A percentile compares a stretch with the other conserved stretches of the same genome.
Evolutionary conservation across 2,888 invertebrate genomes (phyloP).

Genomic region (Globia sparganii): DNA sequence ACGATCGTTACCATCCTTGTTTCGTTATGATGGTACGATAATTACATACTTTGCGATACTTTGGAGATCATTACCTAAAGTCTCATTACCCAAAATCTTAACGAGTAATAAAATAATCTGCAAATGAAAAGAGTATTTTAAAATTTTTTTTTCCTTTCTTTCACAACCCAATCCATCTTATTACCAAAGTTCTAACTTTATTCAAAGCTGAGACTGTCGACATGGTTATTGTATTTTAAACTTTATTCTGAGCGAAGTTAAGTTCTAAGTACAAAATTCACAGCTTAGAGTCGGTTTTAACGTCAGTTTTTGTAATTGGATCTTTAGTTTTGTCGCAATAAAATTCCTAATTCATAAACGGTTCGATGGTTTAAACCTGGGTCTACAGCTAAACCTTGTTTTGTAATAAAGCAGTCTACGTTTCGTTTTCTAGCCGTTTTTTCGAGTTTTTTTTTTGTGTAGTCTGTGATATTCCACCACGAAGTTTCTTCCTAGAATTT

Average conservation of each 20-base stretch:
- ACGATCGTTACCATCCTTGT: conserved; percentile 50
- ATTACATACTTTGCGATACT: conserved; percentile 47
- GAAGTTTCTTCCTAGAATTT: background rate
- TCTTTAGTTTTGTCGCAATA: background rate
- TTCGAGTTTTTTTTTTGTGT: background rate
- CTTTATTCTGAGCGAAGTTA: background rate
- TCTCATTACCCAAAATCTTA: background rate
- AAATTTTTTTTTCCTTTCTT: background rate
- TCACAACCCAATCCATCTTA: background rate
- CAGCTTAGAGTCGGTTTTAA: background rate
- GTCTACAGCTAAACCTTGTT: background rate
- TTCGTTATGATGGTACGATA: conserved; percentile 37
- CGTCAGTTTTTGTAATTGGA: background rate
- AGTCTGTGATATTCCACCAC: too few relatives aligned
- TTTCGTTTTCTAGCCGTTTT: background rate
- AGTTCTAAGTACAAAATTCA: background rate
- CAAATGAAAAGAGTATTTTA: background rate
- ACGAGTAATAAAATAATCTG: conserved; percentile 15
- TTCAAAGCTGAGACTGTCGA: too few relatives aligned
- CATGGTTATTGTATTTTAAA: background rate
- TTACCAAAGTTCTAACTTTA: background rate
- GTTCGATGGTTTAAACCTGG: background rate
- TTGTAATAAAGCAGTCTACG: background rate
- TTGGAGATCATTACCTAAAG: conserved; percentile 35
- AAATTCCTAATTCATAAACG: background rate